Evolutionary conservation across 1,140 invertebrate genomes (phyloP), one percentile per base, ranked within the genome.

Genomic region (Brachionus asplanchnoidis): DNA sequence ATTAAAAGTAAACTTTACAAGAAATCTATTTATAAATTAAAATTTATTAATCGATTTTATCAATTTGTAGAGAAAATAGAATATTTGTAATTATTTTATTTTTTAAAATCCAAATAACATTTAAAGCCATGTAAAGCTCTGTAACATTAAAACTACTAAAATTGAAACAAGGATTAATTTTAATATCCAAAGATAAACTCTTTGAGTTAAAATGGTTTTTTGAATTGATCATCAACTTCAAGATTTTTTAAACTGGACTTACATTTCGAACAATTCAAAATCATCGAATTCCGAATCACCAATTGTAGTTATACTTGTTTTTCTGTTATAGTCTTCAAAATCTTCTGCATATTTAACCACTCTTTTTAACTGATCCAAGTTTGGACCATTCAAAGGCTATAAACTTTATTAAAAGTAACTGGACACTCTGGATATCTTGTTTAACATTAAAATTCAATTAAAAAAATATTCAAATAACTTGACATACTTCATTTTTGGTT

Each of bases 331-430:
- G 26, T 46, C 23, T 20, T 50, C 42, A 46, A 77, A 77, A 28
- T 77, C 73, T 77, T 77, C 20, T 23, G 73, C 20, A 77, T 77
- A 77, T 77, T 77, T 77, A 12, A 77, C 42, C 42, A 77, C 73
- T 77, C 73, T 46, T 50, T 77, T 77, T 12, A 77, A 50, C 50
- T 77, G 73, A 50, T 77, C 44, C n/a, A 77, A 77, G 20, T 11
- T 53, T 12, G 73, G 73, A 3, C 20, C 44, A 50, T 77, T 77
- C 7, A 77, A 28, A 6, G 40, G 40, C 26, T 77, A 77, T 77
- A 77, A 53, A 77, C 73, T 26, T 77, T 32, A 14, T 77, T 46
- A 50, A 77, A 77, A n/a, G 40, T 50, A 50, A 77, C 44, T n/a
- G 42, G 42, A 26, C 42, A 77, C 26, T 77, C 73, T 26, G 28